Conservation (phyloP, 2,797 vertebrate genomes). For the Aldrovandia affinis region DNA sequence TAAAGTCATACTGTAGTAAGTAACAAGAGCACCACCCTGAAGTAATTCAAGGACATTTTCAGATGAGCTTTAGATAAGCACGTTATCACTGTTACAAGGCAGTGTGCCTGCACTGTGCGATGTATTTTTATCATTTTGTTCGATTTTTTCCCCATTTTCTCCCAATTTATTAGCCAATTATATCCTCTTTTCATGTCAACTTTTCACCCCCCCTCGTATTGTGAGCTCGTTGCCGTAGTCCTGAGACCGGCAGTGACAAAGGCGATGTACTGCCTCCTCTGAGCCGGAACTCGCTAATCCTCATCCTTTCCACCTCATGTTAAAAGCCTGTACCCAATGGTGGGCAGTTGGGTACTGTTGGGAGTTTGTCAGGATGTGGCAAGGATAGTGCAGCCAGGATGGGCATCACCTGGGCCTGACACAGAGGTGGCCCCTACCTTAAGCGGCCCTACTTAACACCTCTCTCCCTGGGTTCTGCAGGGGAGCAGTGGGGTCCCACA, state of each 20-base stretch:
- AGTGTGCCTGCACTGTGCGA: not conserved
- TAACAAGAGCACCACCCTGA: not conserved
- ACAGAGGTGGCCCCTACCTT: not conserved
- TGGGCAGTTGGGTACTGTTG: not conserved
- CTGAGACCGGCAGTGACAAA: too few species aligned
- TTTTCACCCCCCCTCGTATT: too few species aligned
- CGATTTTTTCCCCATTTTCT: too few species aligned
- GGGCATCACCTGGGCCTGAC: not conserved
- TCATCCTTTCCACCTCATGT: too few species aligned
- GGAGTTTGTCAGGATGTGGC: not conserved
- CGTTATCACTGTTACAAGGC: not conserved
- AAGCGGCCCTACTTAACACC: not conserved
- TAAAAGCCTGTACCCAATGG: not conserved
- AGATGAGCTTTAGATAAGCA: not conserved
- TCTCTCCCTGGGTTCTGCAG: conserved; percentile 60
- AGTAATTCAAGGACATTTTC: not conserved
- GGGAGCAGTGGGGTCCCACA: conserved; percentile 85
- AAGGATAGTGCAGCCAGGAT: not conserved
- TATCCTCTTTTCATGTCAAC: too few species aligned
- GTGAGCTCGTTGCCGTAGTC: too few species aligned
- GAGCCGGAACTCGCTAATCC: too few species aligned
- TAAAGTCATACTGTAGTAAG: not conserved
- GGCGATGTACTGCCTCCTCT: too few species aligned
- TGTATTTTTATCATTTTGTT: not conserved
- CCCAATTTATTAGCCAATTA: too few species aligned